These are phyloP conservation scores for Scyliorhinus canicula DNA, from an alignment of 2,797 vertebrate species.

Conservation along the genomic window DNA sequence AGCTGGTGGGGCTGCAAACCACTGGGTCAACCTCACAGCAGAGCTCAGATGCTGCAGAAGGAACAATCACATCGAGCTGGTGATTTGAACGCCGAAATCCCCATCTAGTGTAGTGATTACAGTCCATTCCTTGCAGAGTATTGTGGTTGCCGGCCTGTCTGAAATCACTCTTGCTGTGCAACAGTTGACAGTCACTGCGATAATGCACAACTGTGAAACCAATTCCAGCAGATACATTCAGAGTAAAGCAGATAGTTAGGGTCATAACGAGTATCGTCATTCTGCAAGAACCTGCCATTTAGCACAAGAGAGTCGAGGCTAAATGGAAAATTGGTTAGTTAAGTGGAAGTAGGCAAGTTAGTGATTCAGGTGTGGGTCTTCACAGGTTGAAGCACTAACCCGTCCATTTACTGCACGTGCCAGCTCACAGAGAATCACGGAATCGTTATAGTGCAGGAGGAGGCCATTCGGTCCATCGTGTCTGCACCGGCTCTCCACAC, in stretches of 20 bases:
- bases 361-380: neutral
- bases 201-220: too few relatives aligned
- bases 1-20: slow-evolving; percentile 18
- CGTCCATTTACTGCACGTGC: neutral
- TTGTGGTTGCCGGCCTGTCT: neutral
- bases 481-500: too few relatives aligned
- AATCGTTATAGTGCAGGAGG: too few relatives aligned
- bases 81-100: neutral
- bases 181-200: neutral
- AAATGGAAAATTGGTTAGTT: neutral
- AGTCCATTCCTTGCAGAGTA: neutral
- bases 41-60: neutral
- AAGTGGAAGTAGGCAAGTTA: neutral
- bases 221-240: neutral
- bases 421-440: neutral
- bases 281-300: neutral
- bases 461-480: too few relatives aligned
- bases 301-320: neutral
- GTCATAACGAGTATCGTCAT: neutral
- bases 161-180: neutral
- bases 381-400: neutral
- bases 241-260: neutral
- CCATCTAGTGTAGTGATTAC: neutral
- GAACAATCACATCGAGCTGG: neutral
- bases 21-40: neutral